Conservation (phyloP, 2,797 vertebrate genomes). For the Psittacula echo region DNA sequence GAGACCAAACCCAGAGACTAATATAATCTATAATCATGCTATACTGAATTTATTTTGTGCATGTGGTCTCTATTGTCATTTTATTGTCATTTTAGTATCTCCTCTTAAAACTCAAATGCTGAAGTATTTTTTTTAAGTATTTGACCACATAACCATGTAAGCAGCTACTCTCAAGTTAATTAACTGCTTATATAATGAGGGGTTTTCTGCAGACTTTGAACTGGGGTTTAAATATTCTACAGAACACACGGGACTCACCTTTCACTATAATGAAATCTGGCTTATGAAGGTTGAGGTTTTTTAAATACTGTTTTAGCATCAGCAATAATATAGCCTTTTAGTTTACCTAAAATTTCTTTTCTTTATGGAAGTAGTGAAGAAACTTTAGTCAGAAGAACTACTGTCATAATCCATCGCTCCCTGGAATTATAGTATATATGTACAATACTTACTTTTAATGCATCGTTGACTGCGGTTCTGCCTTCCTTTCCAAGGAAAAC, state of each 20-base stretch:
- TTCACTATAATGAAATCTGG: neutral
- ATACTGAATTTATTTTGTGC: neutral
- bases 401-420: neutral
- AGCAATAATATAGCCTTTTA: neutral
- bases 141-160: neutral
- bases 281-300: neutral
- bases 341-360: neutral
- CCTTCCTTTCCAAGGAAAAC: constrained; percentile 92
- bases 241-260: neutral
- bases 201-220: neutral
- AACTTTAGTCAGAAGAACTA: neutral
- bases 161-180: neutral
- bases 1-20: neutral
- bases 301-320: neutral
- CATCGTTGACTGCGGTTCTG: constrained; percentile 85
- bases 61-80: neutral
- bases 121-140: neutral
- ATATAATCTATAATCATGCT: neutral
- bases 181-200: neutral
- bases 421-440: neutral
- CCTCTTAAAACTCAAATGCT: neutral
- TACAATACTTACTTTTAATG: constrained; percentile 84
- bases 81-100: neutral
- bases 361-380: neutral
- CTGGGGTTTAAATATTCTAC: neutral